Evolutionary conservation across 2,113 vertebrate genomes (phyloP), one percentile per base, ranked within the genome.

Genomic region (Oreocharis arfaki): DNA sequence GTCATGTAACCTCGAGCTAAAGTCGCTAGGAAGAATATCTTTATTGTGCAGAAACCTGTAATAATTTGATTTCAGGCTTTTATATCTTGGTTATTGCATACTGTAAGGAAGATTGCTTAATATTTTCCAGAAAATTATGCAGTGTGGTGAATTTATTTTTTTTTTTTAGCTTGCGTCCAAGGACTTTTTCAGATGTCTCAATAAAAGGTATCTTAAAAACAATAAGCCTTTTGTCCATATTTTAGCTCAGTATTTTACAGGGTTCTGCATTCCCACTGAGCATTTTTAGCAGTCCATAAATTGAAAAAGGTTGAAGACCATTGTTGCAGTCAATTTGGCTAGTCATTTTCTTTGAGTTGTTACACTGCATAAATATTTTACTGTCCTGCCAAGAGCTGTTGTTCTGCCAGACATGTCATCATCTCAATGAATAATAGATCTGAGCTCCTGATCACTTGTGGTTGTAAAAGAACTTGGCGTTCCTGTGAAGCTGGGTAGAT

Each of bases 391-490:
- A 92, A 93, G 93, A 93, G 84, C 80, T 96, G 89, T 94, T 96
- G 84, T 96, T 95, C 95, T 94, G 80, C 92, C 95, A 96, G 95
- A 82, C 49, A 16, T 92, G 86, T 96, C 96, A 93, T 96, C 90
- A 92, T 84, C 80, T 95, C 77, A 41, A 47, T 92, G 95, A 94
- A 96, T 94, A 96, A 95, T 93, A 93, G 76, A 92, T 92, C 60
- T 86, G 69, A 92, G 90, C 86, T 96, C 60, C 77, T 90, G 86
- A 89, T 89, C 83, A 53, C 61, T 78, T 78, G 77, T 73, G 30
- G 53, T 96, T 9, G 0, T 87, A 52, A 73, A 59, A 86, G 86
- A 88, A 92, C 90, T 84, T 60, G 57, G 27, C 2, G 53, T 95
- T 87, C 92, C 42, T 81, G 24, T 41, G 86, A 57, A 70, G 44